Percentiles rank a stretch among this genome's conserved stretches.
Evolutionary conservation across 1,140 invertebrate genomes (phyloP).

Genomic region (Zaprionus capensis): DNA sequence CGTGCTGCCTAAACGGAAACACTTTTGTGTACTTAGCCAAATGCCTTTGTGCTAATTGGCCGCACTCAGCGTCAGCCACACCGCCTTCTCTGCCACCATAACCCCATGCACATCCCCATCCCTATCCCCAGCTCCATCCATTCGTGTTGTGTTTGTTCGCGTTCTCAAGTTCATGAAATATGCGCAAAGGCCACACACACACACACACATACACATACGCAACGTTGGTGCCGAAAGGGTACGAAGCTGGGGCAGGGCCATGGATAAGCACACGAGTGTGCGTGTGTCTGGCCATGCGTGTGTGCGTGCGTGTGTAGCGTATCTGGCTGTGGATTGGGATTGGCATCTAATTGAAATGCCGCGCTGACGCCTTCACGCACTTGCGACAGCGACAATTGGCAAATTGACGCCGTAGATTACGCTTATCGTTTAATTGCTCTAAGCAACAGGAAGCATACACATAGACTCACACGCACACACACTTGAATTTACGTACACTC

Average conservation of each 20-base stretch:
- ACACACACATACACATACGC: constrained; percentile 13
- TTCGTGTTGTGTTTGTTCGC: constrained; percentile 45
- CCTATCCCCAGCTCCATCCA: constrained; percentile 13
- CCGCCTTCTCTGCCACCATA: background rate
- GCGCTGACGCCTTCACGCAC: constrained; percentile 71
- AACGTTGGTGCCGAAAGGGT: constrained; percentile 1
- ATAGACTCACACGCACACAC: constrained; percentile 9
- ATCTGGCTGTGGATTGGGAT: constrained; percentile 36
- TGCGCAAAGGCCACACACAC: constrained; percentile 59
- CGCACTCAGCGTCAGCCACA: constrained; percentile 57
- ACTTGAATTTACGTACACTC: constrained; percentile 10
- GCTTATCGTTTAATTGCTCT: constrained; percentile 79
- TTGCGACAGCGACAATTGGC: constrained; percentile 70
- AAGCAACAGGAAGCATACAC: constrained; percentile 65
- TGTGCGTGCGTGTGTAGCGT: background rate
- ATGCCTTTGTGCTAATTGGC: constrained; percentile 78
- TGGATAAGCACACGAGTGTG: constrained; percentile 5
- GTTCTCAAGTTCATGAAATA: constrained; percentile 65
- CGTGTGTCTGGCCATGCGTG: background rate
- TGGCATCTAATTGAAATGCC: constrained; percentile 71
- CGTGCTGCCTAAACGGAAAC: constrained; percentile 79
- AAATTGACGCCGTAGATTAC: constrained; percentile 71
- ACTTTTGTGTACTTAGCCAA: constrained; percentile 72
- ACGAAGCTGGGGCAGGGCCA: background rate
- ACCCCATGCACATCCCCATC: too few relatives aligned